Percentiles rank a stretch among this genome's conserved stretches.
phyloP scores from a whole-genome alignment of 35 echinoderm and acorn worm genomes.

The Holothuria glaberrima region DNA sequence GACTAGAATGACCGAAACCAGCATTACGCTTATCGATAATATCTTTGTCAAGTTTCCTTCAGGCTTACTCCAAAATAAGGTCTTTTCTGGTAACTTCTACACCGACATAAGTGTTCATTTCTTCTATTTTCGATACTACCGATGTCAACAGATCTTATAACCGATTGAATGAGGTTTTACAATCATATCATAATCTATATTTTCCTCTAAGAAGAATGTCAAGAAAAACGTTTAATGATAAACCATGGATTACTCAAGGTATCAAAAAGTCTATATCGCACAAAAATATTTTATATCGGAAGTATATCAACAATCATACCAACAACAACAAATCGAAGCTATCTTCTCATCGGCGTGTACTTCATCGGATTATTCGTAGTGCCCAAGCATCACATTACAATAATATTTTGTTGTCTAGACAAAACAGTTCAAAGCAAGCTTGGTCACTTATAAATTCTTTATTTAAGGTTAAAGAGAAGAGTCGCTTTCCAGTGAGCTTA shows the following conservation, averaged over 20 bases:
- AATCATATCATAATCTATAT: too few relatives aligned
- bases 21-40: too few relatives aligned
- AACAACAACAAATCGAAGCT: not conserved
- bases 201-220: too few relatives aligned
- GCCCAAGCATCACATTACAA: not conserved
- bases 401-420: constrained; percentile 16
- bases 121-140: too few relatives aligned
- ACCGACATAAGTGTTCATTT: too few relatives aligned
- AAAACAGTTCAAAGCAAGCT: constrained; percentile 24
- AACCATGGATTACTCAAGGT: not conserved
- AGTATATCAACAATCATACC: not conserved
- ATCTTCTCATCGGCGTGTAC: constrained; percentile 6
- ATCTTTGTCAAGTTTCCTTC: too few relatives aligned
- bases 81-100: too few relatives aligned
- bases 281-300: not conserved
- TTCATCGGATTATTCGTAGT: constrained; percentile 5
- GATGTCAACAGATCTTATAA: too few relatives aligned
- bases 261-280: not conserved
- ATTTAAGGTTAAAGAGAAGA: not conserved
- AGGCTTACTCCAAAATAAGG: too few relatives aligned
- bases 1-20: too few relatives aligned
- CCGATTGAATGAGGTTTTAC: too few relatives aligned
- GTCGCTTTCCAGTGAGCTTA: constrained; percentile 5
- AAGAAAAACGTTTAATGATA: constrained; percentile 16
- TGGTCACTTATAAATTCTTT: constrained; percentile 24